Base-by-base conservation (phyloP, 2,797 vertebrate species). In the Sciurus vulgaris region DNA sequence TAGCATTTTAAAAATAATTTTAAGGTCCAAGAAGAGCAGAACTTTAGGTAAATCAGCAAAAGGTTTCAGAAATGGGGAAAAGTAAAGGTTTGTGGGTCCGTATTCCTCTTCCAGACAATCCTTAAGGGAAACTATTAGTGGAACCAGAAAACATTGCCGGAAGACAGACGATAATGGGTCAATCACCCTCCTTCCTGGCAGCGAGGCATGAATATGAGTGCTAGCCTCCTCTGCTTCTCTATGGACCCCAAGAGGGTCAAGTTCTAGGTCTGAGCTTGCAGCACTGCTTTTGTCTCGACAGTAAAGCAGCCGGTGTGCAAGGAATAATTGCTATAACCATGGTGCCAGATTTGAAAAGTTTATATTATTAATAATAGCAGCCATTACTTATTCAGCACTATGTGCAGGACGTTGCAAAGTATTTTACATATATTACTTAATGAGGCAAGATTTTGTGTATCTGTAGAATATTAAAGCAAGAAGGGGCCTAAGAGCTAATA, bases 31-130 rank as follows among this genome's bases (percentile, higher is more conserved):
- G 49, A 76, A 47, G 30, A 56, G 5, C 26, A 20, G 30, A 81
- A 74, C n/a, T 86, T 65, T 70, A 92, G 14, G 49, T 72, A 65
- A 38, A 88, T 90, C 73, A 94, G 73, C 56, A 59, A 85, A 76
- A 67, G 7, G 0, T 51, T 76, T 95, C 14, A 47, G 78, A 59
- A 77, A 70, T 35, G 28, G 17, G 65, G 44, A 65, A 44, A 38
- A 44, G n/a, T 72, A 24, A 38, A 65, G 10, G 0, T 70, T 51
- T 44, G 35, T 33, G 47, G n/a, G 4, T n/a, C 30, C 49, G 28
- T n/a, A 44, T 83, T 94, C 4, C 26, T 67, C 2, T 85, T 38
- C 67, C 17, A 79, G 72, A 69, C 2, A 56, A 6, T 26, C 12
- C 7, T 20, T 61, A 10, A 91, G 76, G 44, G 51, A 91, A 79